These are phyloP conservation scores for Pseudorhombus dupliciocellatus DNA, from an alignment of 2,113 vertebrate species.

Conservation along the genomic window DNA sequence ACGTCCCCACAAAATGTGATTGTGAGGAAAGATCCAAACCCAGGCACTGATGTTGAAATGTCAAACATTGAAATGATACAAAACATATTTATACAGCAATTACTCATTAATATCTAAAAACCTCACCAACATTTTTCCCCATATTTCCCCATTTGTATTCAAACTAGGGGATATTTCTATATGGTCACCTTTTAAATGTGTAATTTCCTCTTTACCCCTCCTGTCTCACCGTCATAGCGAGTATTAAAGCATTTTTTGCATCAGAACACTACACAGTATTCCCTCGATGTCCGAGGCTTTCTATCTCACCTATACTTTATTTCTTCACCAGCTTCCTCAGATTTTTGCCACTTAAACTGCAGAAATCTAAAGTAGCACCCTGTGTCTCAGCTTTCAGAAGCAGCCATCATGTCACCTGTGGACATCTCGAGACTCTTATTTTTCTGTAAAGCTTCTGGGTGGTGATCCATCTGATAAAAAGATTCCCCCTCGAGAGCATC, in stretches of 20 bases:
- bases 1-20: neutral
- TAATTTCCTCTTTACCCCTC: no score
- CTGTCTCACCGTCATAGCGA: no score
- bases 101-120: no score
- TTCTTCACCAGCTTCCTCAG: neutral
- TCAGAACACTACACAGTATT: neutral
- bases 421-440: neutral
- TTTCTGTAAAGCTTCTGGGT: neutral
- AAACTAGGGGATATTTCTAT: neutral
- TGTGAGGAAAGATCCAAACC: neutral
- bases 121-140: no score
- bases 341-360: neutral
- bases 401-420: neutral
- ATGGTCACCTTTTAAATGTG: no score
- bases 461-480: neutral
- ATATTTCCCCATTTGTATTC: neutral
- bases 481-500: neutral
- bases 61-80: no score
- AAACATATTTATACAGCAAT: no score
- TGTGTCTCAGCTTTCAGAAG: neutral
- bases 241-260: neutral
- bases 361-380: neutral
- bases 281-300: neutral
- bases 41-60: neutral
- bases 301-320: neutral